Base-by-base conservation (phyloP, 2,888 invertebrate species). In the Mongoloraphidia duomilia region DNA sequence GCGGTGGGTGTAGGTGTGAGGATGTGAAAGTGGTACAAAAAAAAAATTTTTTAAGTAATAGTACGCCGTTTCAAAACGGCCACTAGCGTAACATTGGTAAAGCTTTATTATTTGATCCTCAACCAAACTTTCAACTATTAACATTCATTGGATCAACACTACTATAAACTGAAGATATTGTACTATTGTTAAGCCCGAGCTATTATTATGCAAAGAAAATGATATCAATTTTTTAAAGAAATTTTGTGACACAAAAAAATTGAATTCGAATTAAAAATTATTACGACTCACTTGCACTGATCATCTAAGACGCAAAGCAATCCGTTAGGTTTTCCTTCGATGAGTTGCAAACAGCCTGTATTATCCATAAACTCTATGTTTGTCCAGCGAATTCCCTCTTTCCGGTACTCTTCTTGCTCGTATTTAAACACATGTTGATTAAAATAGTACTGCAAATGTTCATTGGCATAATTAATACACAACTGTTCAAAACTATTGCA, bases 351-450 rank as follows among this genome's bases (percentile, higher is more conserved):
- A 67, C 95, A 95, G 3, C 86, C 91, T 0, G 94, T 93, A 68
- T 96, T 96, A 67, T 95, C 95, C 58, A 90, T 88, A 70, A 93
- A 95, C 56, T 91, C 93, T 53, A 95, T 94, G 64, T 93, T 91
- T 52, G 89, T 91, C 95, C 94, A 95, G 55, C 85, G 77, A 53
- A 95, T 94, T 26, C 90, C 90, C 69, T 95, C 94, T 54, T 90
- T 79, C 58, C 88, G 75, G 65, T 95, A 96, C 69, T 95, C 95
- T 66, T 95, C 91, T 75, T 95, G 88, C 64, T 95, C 95, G 63
- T 94, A 94, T 70, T 94, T 93, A 72, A 96, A 96, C 58, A 96
- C 95, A 66, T 96, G 95, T 69, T 94, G 91, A 74, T 95, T 95
- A 73, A 96, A 96, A 68, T 95, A 95, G 68, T 91, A 90, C 71